phyloP scores from a whole-genome alignment of 2,113 vertebrate species.

The Petromus typicus region DNA sequence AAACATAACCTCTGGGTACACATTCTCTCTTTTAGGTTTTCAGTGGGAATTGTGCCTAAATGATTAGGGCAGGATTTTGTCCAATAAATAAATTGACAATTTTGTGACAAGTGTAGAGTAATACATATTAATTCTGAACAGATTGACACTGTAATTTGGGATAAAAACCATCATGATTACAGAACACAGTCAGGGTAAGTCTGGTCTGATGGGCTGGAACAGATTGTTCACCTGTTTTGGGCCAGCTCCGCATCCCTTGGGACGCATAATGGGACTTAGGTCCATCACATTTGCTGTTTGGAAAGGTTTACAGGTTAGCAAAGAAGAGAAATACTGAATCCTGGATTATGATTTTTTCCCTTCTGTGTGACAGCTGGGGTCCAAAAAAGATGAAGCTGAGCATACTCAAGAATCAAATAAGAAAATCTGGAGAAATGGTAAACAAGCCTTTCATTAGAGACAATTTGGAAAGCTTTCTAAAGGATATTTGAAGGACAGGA shows the following conservation, averaged over 20 bases:
- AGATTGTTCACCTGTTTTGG: constrained; percentile 87
- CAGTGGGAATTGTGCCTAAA: constrained; percentile 73
- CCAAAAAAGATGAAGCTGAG: constrained; percentile 62
- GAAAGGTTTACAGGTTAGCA: constrained; percentile 81
- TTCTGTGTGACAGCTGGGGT: constrained; percentile 58
- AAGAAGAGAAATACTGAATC: constrained; percentile 75
- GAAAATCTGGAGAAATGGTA: constrained; percentile 29
- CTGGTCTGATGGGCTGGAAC: constrained; percentile 83
- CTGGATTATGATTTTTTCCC: constrained; percentile 62
- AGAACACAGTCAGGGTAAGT: constrained; percentile 78
- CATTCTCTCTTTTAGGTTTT: constrained; percentile 71
- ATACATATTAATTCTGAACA: constrained; percentile 83
- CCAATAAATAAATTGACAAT: constrained; percentile 80
- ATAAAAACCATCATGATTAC: constrained; percentile 83
- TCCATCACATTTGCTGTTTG: constrained; percentile 76
- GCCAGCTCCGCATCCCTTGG: constrained; percentile 72
- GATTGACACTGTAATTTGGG: constrained; percentile 82
- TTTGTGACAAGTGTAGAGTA: constrained; percentile 76
- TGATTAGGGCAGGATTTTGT: constrained; percentile 75
- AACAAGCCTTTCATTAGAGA: constrained; percentile 49
- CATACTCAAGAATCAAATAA: constrained; percentile 55
- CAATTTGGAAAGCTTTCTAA: constrained; percentile 32
- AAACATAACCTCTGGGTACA: constrained; percentile 69
- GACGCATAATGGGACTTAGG: constrained; percentile 79
- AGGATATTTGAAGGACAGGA: constrained; percentile 51